Base-by-base conservation (phyloP, 2,888 invertebrate species). In the Eupithecia abbreviata region DNA sequence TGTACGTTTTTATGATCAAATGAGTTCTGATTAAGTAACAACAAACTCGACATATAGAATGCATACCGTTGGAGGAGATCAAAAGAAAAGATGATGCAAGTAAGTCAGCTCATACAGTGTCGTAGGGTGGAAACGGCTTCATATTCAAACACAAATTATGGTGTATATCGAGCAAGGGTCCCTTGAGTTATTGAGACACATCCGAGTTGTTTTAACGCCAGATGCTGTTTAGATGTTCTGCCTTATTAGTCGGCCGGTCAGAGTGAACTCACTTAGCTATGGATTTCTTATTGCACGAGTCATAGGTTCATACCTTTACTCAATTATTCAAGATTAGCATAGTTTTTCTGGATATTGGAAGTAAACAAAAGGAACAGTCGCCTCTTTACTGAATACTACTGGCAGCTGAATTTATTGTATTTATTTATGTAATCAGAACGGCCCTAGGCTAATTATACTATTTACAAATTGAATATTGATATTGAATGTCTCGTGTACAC, bases 151-250 rank as follows among this genome's bases (percentile, higher is more conserved):
- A 51, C 41, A 45, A 75, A 45, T 72, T 49, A 47, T 58, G n/a
- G 15, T n/a, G 41, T 68, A n/a, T 71, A 49, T 49, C 62, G 51
- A 72, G 49, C 45, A 41, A 75, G 78, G 78, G 75, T 55, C 65
- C n/a, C 65, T 45, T 90, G 87, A 90, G 86, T 91, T 91, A 91
- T 91, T 89, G 88, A 89, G 90, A 88, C 84, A 85, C 86, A 80
- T 82, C 85, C 84, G 85, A 82, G 83, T 84, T 87, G 87, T 89
- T 88, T 86, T 88, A 87, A 89, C 89, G 87, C 87, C 90, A 91
- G 89, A 89, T 91, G 92, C 88, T 88, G 72, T 77, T 76, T 77
- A 73, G 79, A 77, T 77, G 79, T 68, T 73, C 73, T 78, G 78
- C 69, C 72, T 76, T 76, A 78, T 78, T 78, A 66, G 76, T 74